Base-by-base conservation (phyloP, 2,113 vertebrate species). In the Tor tambroides region DNA sequence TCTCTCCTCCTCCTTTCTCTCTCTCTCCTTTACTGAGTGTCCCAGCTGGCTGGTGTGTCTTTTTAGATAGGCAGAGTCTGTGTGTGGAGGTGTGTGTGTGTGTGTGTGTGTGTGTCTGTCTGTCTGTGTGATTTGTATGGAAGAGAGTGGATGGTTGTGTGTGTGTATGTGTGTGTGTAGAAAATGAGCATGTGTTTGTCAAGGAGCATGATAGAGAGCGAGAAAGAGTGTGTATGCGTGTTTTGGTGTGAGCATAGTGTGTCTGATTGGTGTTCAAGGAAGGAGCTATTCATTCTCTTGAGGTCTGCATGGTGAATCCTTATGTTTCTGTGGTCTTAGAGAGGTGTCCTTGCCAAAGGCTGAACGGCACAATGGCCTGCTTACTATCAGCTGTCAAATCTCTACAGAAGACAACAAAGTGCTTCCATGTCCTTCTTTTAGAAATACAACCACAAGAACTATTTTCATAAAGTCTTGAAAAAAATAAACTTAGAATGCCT, bases 301-400 rank as follows among this genome's bases (percentile, higher is more conserved):
- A 23, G 85, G 59, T 67, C 78, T 86, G 84, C 43, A 59, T 80
- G 69, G 78, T 80, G 76, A 85, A 87, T 76, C 67, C 80, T 89
- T 84, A 71, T 76, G 80, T 87, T 82, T 86, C 69, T 75, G 14
- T 75, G 56, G 87, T 86, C 88, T 89, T 35, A 10, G n/a, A 30
- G 38, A 86, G 26, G 71, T 89, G 88, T 91, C 87, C 90, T 91
- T 91, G 88, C 87, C 85, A 69, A 41, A 84, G 90, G 90, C 88
- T 85, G 82, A 12, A 79, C 35, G 14, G 61, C 80, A 88, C 83
- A 71, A 75, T 83, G 80, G 67, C 41, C 78, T 84, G 81, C 82
- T 88, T 87, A 85, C 71, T 51, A 81, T 82, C 72, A 85, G 65
- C 79, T 67, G 74, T 87, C 85, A 90, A 78, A 86, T 78, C 38